Percentiles rank a stretch among this genome's conserved stretches.
Conservation (phyloP, 1,140 invertebrate species). For the Physella acuta region DNA sequence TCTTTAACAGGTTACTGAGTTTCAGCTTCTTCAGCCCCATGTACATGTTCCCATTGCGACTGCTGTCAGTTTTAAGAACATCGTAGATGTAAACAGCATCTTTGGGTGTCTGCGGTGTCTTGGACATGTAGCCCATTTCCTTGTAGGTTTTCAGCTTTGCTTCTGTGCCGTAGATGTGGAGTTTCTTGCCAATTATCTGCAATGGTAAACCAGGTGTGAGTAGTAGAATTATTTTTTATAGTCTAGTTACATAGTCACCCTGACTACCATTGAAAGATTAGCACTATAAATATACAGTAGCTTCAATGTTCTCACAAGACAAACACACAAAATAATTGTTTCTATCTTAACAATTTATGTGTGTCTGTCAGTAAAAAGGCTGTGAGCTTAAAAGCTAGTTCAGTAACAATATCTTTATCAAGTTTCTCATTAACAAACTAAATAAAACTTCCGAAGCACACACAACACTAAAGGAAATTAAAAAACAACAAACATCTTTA, state of each 20-base stretch:
- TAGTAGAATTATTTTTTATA: neutral
- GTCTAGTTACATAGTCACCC: neutral
- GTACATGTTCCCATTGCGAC: constrained; percentile 39
- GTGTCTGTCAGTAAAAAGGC: no score
- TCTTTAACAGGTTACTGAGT: neutral
- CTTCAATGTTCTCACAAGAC: no score
- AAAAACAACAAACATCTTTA: constrained; percentile 30
- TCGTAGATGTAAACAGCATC: constrained; percentile 47
- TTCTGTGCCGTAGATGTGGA: constrained; percentile 41
- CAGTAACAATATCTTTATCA: no score
- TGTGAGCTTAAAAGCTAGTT: no score
- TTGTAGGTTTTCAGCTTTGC: constrained; percentile 31
- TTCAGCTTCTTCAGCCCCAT: constrained; percentile 26
- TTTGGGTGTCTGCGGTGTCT: constrained; percentile 27
- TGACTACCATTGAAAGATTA: no score
- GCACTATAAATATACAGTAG: no score
- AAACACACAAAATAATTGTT: no score
- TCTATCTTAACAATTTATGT: no score
- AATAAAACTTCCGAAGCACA: no score
- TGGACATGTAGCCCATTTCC: constrained; percentile 31
- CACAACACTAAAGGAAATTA: neutral
- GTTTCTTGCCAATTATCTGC: constrained; percentile 38
- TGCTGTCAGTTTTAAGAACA: constrained; percentile 40
- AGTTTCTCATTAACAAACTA: no score
- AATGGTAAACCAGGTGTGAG: neutral